A percentile compares a stretch with the other conserved stretches of the same genome.
These are phyloP conservation scores for Nesometra sesokonis DNA, from an alignment of 35 echinoderm and acorn worm genomes.

Conservation along the genomic window DNA sequence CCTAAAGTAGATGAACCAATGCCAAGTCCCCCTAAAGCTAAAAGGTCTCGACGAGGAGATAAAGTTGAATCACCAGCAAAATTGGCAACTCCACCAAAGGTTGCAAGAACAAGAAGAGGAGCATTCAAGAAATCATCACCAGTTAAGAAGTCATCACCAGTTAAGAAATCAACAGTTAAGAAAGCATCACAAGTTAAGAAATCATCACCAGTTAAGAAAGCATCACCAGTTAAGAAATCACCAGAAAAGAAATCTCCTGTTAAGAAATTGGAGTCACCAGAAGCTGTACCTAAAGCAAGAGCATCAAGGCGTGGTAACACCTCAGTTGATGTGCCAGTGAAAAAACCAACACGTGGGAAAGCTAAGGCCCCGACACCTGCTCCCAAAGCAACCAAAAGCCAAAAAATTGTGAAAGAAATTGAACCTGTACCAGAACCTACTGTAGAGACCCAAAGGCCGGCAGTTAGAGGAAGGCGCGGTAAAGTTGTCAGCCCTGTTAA, in stretches of 20 bases:
- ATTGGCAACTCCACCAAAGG: not conserved
- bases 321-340: not conserved
- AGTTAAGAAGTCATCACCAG: conserved; percentile 13
- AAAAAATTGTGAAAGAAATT: not conserved
- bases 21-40: not conserved
- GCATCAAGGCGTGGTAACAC: not conserved
- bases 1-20: not conserved
- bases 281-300: conserved; percentile 7
- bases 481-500: conserved; percentile 1
- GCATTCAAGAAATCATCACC: not conserved
- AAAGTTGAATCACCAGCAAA: too few species aligned
- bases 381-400: not conserved
- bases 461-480: conserved; percentile 46
- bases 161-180: not conserved
- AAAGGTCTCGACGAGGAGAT: not conserved
- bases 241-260: not conserved
- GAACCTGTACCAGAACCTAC: conserved; percentile 7
- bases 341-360: conserved; percentile 17
- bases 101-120: not conserved
- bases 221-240: not conserved
- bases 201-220: not conserved
- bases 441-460: conserved; percentile 25
- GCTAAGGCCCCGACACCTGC: too few species aligned
- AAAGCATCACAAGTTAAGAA: conserved; percentile 8
- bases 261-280: not conserved